Evolutionary conservation across 2,113 vertebrate genomes (phyloP).

Genomic region (Solenodon paradoxus): DNA sequence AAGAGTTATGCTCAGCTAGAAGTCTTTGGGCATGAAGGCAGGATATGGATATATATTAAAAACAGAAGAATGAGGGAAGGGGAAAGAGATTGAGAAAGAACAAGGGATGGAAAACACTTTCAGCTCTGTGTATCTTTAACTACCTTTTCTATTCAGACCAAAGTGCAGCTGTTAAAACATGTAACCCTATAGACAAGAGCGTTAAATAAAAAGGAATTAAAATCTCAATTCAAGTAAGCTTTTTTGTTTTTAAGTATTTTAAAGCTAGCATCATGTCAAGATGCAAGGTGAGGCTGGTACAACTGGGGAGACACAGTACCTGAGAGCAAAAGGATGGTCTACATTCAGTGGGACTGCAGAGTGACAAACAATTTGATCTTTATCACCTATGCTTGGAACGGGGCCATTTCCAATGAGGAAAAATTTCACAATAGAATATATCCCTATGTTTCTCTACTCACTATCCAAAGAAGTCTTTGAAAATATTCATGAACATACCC

Average conservation of each 20-base stretch:
- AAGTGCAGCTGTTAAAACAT: slow-evolving; percentile 29
- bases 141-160: slow-evolving; percentile 11
- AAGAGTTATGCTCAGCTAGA: not conserved
- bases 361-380: not conserved
- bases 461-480: not conserved
- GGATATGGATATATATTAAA: not conserved
- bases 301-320: not conserved
- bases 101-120: slow-evolving; percentile 15
- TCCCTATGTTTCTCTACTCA: not conserved
- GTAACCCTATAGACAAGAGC: not conserved
- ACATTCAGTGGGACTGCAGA: not conserved
- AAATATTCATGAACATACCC: not conserved
- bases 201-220: not conserved
- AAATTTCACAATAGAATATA: not conserved
- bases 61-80: not conserved
- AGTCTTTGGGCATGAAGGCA: not conserved
- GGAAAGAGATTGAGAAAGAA: not conserved
- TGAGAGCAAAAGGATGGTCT: not conserved
- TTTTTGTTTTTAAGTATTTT: not conserved
- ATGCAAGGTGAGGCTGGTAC: not conserved
- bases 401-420: not conserved
- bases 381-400: not conserved
- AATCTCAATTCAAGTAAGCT: not conserved
- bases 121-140: not conserved
- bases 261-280: not conserved